Conservation (phyloP, 1,140 invertebrate species). For the Hylyphantes graminicola region DNA sequence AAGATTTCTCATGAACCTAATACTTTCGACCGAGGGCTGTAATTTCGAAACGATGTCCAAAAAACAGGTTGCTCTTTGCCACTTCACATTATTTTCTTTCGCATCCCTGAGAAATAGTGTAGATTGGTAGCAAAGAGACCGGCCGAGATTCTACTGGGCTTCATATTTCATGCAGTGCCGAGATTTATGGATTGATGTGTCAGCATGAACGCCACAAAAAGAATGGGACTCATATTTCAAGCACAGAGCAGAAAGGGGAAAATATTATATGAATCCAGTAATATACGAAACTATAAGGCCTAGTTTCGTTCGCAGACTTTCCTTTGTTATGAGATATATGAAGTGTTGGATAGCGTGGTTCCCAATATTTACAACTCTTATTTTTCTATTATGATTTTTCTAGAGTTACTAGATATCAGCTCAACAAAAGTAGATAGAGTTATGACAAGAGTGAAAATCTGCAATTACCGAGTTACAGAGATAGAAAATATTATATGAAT, state of each 20-base stretch:
- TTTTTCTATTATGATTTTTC: not conserved
- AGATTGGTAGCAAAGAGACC: too few relatives aligned
- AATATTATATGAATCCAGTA: conserved; percentile 37
- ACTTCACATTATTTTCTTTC: too few relatives aligned
- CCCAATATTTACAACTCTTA: not conserved
- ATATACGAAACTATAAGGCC: conserved; percentile 1
- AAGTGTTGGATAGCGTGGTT: not conserved
- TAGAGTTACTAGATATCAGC: not conserved
- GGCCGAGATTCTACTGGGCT: not conserved
- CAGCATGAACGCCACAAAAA: conserved; percentile 42
- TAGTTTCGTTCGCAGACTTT: not conserved
- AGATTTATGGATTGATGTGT: conserved; percentile 57
- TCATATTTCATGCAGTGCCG: conserved; percentile 47
- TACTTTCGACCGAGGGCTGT: too few relatives aligned
- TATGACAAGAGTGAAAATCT: too few relatives aligned
- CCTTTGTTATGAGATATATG: conserved; percentile 16
- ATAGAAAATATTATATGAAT: too few relatives aligned
- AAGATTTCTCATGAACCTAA: too few relatives aligned
- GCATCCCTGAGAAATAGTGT: too few relatives aligned
- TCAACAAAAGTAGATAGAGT: not conserved
- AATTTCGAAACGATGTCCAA: too few relatives aligned
- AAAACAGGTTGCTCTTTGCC: too few relatives aligned
- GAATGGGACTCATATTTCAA: conserved; percentile 48
- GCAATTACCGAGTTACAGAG: too few relatives aligned
- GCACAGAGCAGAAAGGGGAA: not conserved